These are phyloP conservation scores for Pangasianodon hypophthalmus DNA, from an alignment of 2,113 vertebrate genomes.

Conservation along the genomic window DNA sequence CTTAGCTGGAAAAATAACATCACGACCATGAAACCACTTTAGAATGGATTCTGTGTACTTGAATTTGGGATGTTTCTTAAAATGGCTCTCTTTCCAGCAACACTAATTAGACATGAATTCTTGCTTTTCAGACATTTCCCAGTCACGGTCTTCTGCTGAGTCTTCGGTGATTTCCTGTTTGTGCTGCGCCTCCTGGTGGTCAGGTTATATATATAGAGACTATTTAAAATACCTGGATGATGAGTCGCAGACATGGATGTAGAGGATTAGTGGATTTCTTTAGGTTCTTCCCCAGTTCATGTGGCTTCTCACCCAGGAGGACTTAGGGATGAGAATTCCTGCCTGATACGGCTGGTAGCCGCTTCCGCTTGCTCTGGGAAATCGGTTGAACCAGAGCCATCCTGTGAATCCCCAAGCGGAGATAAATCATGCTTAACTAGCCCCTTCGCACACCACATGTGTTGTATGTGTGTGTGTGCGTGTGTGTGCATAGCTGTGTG, in stretches of 20 bases:
- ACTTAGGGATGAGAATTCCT: conserved; percentile 61
- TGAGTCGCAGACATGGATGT: conserved; percentile 10
- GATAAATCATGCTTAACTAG: conserved; percentile 68
- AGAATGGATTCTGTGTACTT: neutral
- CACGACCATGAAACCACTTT: conserved; percentile 3
- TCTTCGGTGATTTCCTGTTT: conserved; percentile 34
- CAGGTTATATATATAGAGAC: neutral
- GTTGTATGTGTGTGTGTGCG: conserved; percentile 21
- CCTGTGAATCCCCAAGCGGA: conserved; percentile 56
- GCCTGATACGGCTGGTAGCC: conserved; percentile 60
- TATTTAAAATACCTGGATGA: conserved; percentile 13
- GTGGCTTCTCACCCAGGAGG: conserved; percentile 29
- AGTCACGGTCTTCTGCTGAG: neutral
- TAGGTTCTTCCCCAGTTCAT: conserved; percentile 38
- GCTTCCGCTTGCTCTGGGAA: conserved; percentile 66
- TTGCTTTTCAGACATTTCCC: neutral
- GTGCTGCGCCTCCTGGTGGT: conserved; percentile 53
- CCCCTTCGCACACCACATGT: conserved; percentile 60
- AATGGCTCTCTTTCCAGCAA: neutral
- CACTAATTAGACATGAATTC: conserved; percentile 2
- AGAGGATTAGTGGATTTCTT: conserved; percentile 43
- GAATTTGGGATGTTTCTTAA: neutral
- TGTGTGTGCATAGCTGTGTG: conserved; percentile 27
- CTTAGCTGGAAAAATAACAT: conserved; percentile 16
- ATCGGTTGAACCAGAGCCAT: conserved; percentile 62